phyloP scores from a whole-genome alignment of 2,113 vertebrate genomes.

The Cyrtonyx montezumae region DNA sequence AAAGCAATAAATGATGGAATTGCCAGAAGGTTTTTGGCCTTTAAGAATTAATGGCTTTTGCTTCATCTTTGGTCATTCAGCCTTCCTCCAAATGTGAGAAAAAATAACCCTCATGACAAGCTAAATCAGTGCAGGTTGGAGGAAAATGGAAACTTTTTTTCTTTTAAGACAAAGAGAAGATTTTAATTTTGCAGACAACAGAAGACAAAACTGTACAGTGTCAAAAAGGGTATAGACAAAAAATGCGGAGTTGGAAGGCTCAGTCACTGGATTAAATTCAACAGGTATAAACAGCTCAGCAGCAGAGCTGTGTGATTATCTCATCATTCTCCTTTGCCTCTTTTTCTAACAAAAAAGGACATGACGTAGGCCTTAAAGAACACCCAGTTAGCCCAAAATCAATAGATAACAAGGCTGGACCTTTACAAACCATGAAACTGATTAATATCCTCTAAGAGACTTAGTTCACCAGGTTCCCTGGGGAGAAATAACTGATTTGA shows the following conservation, averaged over 20 bases:
- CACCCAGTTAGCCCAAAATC: not conserved
- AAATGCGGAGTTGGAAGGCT: not conserved
- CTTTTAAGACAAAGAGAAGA: fast-evolving
- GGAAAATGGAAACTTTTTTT: not conserved
- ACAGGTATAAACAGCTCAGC: not conserved
- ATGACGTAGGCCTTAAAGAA: not conserved
- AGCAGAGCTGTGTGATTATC: not conserved
- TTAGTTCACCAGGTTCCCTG: not conserved
- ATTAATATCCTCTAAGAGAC: fast-evolving
- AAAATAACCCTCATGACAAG: not conserved
- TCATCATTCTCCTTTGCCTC: not conserved
- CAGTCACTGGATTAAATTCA: not conserved
- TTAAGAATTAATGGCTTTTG: conserved; percentile 46
- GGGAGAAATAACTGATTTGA: not conserved
- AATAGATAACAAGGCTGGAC: not conserved
- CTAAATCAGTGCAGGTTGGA: not conserved
- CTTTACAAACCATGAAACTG: not conserved
- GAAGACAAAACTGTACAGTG: not conserved
- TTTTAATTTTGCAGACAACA: not conserved
- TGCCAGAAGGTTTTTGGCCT: conserved; percentile 22
- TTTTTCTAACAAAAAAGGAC: not conserved
- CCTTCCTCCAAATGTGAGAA: conserved; percentile 17
- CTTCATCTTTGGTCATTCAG: conserved; percentile 24
- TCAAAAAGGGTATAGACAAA: not conserved
- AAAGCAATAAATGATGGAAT: not conserved